A percentile compares a stretch with the other conserved stretches of the same genome.
These are phyloP conservation scores for Heliconius hortense DNA, from an alignment of 2,888 invertebrate species.

Conservation along the genomic window DNA sequence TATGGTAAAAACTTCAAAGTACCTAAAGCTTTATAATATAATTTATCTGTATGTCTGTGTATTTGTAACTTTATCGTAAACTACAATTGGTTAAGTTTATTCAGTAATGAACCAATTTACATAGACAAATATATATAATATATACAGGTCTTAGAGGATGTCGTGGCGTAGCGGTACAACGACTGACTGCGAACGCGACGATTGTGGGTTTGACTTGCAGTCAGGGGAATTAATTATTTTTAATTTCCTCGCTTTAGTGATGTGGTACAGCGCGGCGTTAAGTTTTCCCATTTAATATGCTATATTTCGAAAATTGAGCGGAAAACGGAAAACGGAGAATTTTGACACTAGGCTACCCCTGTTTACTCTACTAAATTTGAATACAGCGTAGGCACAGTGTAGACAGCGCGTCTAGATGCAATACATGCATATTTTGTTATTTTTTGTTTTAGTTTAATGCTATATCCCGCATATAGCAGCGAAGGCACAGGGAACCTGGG, in stretches of 20 bases:
- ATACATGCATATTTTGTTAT: no score
- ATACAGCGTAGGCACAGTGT: no score
- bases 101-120: background rate
- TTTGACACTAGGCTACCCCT: background rate
- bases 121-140: background rate
- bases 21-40: slow-evolving; percentile 14
- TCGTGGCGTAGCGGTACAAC: no score
- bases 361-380: no score
- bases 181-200: no score
- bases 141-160: background rate
- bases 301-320: background rate
- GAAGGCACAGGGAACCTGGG: background rate
- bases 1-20: slow-evolving; percentile 23
- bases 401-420: no score
- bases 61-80: slow-evolving; percentile 27
- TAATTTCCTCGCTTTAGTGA: background rate
- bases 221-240: no score
- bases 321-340: background rate
- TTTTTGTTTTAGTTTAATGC: background rate
- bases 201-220: no score
- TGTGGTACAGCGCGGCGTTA: background rate
- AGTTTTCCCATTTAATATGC: background rate
- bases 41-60: slow-evolving; percentile 27
- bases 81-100: slow-evolving; percentile 26
- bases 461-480: background rate